Conservation (phyloP, 1,140 invertebrate genomes). For the Drosophila simulans region DNA sequence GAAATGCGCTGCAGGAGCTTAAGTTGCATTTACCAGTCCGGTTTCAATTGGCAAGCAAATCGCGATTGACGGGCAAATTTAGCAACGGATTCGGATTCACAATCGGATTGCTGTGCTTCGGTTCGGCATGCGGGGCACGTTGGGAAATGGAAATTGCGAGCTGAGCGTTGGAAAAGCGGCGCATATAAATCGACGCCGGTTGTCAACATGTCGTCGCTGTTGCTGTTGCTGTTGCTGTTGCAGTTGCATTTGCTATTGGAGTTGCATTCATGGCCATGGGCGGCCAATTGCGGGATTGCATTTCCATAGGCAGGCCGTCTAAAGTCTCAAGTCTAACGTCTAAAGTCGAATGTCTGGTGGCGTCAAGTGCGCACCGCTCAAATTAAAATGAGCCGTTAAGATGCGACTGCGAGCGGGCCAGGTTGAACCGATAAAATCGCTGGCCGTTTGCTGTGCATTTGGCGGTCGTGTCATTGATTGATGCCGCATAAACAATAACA, state of each 20-base stretch:
- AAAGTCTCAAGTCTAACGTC: background rate
- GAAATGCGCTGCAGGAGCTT: slow-evolving; percentile 11
- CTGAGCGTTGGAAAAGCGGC: slow-evolving; percentile 36
- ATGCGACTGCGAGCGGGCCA: slow-evolving; percentile 25
- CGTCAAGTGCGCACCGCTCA: slow-evolving; percentile 37
- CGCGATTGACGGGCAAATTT: slow-evolving; percentile 1
- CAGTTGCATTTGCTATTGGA: no score
- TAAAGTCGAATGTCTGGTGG: slow-evolving; percentile 6
- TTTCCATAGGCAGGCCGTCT: slow-evolving; percentile 15
- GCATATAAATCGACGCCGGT: slow-evolving; percentile 68
- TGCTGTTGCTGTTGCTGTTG: background rate
- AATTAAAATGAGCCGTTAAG: slow-evolving; percentile 66
- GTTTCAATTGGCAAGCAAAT: slow-evolving; percentile 44
- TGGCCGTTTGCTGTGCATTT: slow-evolving; percentile 7
- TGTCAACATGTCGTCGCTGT: slow-evolving; percentile 52
- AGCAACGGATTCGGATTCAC: slow-evolving; percentile 8
- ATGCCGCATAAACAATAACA: slow-evolving; percentile 27
- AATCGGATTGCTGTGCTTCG: background rate
- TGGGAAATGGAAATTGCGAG: slow-evolving; percentile 31
- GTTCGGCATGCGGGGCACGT: slow-evolving; percentile 50
- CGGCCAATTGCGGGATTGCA: slow-evolving; percentile 30
- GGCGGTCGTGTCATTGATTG: slow-evolving; percentile 34
- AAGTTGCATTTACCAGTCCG: slow-evolving; percentile 56
- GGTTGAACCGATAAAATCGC: slow-evolving; percentile 20
- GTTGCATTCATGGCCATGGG: slow-evolving; percentile 33